Base-by-base conservation (phyloP, 2,888 invertebrate genomes). In the Yponomeuta evonymella region DNA sequence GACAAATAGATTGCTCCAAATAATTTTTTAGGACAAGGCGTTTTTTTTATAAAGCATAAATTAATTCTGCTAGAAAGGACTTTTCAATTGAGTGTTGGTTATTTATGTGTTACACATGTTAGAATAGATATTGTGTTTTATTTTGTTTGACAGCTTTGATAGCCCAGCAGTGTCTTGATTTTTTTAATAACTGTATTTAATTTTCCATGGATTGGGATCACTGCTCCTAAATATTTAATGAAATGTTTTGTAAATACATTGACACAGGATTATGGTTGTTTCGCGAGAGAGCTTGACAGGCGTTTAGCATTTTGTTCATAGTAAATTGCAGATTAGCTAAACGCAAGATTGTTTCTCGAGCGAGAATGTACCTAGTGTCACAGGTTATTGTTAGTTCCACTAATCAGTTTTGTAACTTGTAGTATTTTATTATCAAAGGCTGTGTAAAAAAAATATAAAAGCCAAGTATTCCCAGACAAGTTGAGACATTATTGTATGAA, bases 351-450 rank as follows among this genome's bases (percentile, higher is more conserved):
- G 51, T 58, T 58, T 58, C 51, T 58, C 51, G 51, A 58, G 51
- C 5, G 15, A 15, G 51, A 58, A 15, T 15, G 12, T 15, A 15
- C 15, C 51, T 58, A 72, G 71, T 72, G 72, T 72, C 67, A 62
- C 64, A 71, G 72, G 71, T 86, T 87, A 84, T 81, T 82, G 83
- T 86, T 90, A 89, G 85, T 84, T 87, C 87, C 88, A 87, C 88
- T 87, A 86, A 89, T 88, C 89, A 88, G 87, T 90, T 91, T 89
- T 91, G 83, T 90, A 88, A 87, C 85, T 81, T 87, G 89, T 90
- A 90, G 88, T 89, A 86, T 90, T 87, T 90, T 89, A 91, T 88
- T 91, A 85, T 89, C 81, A 83, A 91, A 86, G 91, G 92, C 92
- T 92, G 90, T 91, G 91, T 91, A 91, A 90, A 89, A 85, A 84